Base-by-base conservation (phyloP, 2,113 vertebrate species). In the Carlito syrichta region DNA sequence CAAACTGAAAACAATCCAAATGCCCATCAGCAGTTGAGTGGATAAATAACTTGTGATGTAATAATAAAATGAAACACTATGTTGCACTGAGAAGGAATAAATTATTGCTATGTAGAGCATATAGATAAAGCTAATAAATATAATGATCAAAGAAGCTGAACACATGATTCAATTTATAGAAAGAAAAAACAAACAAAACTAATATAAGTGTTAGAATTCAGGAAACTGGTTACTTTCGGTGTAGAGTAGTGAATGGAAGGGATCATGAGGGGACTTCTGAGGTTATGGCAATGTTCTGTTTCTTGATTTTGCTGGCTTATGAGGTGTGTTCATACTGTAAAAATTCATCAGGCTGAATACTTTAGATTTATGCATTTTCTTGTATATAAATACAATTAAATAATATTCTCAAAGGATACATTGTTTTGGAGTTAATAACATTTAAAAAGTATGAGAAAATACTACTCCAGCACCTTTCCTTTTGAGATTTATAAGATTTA, bases 401-500 rank as follows among this genome's bases (percentile, higher is more conserved):
- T 84, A 83, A 17, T 23, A 73, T 62, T 77, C 86, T 97, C 77
- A 69, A 89, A 96, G 83, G n/a, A 66, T 58, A 35, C 43, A 22
- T 94, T 94, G 38, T 93, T 94, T 94, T 88, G 6, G n/a, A 93
- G 60, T 95, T 90, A 56, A 78, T 56, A 93, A 54, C 45, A 25
- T 69, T 38, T 83, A 60, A 69, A 93, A 96, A 77, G 54, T 66
- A 62, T 93, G 58, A 69, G 40, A 84, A 96, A 95, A 84, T 81
- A 45, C 25, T 60, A n/a, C 38, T 63, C 54, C 60, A 79, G 32
- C 1, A 38, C 62, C 23, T 89, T 96, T 84, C 76, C 85, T 86
- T 98, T 76, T 87, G 83, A 89, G 94, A 60, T 93, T 86, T 86
- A 54, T 23, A 83, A 43, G 32, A 54, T 82, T 96, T 94, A 79